Evolutionary conservation across 2,113 vertebrate genomes (phyloP).

Genomic region (Chauna torquata): DNA sequence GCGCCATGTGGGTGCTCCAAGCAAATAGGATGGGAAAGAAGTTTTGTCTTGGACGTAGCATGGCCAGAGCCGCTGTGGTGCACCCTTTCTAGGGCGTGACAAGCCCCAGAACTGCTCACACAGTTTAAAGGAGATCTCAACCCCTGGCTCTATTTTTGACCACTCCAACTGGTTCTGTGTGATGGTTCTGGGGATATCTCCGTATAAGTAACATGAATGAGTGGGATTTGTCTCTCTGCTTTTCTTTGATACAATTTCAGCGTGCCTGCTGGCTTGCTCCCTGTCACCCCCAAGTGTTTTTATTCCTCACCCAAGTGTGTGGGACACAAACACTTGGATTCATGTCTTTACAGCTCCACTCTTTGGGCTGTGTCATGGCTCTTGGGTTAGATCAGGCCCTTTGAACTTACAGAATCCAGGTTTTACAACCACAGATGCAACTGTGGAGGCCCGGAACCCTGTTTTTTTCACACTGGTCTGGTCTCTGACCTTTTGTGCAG

Average conservation of each 20-base stretch:
- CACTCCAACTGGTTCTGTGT: neutral
- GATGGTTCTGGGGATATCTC: neutral
- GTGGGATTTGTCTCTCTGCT: neutral
- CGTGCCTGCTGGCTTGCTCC: neutral
- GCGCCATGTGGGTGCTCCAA: neutral
- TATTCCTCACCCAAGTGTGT: neutral
- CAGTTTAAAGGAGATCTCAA: neutral
- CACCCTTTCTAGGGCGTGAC: neutral
- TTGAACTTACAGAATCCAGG: neutral
- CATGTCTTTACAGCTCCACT: neutral
- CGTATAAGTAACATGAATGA: neutral
- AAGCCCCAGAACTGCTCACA: neutral
- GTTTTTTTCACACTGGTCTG: neutral
- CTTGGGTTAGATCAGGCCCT: neutral
- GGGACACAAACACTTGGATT: neutral
- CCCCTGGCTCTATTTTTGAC: neutral
- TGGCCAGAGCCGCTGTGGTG: neutral
- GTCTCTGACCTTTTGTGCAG: neutral
- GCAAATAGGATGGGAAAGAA: neutral
- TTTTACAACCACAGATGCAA: neutral
- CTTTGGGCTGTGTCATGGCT: fast-evolving
- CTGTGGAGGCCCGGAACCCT: neutral
- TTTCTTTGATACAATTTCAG: neutral
- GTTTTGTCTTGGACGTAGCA: neutral
- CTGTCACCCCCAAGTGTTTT: neutral